These are phyloP conservation scores for Drosophila pandora DNA, from an alignment of 1,140 invertebrate species.

Conservation along the genomic window DNA sequence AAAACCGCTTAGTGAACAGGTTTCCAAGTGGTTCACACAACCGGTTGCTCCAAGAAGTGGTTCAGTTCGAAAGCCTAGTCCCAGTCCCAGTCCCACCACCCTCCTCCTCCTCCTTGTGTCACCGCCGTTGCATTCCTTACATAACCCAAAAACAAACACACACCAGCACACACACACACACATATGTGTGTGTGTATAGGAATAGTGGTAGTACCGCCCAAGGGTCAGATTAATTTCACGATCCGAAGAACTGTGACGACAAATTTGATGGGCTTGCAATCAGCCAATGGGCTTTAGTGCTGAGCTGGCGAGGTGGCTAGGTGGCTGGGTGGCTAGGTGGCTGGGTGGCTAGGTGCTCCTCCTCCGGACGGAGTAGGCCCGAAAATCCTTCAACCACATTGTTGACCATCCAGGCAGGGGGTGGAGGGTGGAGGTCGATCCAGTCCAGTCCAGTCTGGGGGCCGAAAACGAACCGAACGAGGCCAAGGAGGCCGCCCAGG, in stretches of 20 bases:
- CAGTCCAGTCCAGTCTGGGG: background rate
- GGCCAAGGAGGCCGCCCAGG: constrained; percentile 6
- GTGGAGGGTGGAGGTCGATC: background rate
- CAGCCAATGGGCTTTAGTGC: constrained; percentile 6
- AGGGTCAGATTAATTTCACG: constrained; percentile 27
- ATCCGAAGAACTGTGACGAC: constrained; percentile 26
- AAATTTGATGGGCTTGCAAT: constrained; percentile 37
- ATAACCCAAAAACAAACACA: background rate
- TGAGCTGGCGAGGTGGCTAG: background rate
- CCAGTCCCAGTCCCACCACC: background rate
- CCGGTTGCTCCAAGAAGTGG: constrained; percentile 1
- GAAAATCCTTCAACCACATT: constrained; percentile 27
- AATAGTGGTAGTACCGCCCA: background rate
- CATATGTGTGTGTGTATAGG: background rate
- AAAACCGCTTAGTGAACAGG: constrained; percentile 6
- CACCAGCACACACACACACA: background rate
- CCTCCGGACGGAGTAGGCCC: constrained; percentile 13
- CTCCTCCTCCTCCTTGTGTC: background rate
- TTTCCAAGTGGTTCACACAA: background rate
- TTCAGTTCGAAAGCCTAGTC: background rate
- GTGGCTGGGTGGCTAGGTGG: background rate
- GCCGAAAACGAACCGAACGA: background rate
- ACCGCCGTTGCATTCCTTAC: background rate
- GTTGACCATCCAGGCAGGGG: constrained; percentile 27
- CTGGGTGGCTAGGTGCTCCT: background rate